Conservation (phyloP, 2,888 invertebrate species). For the Hypomecis punctinalis region DNA sequence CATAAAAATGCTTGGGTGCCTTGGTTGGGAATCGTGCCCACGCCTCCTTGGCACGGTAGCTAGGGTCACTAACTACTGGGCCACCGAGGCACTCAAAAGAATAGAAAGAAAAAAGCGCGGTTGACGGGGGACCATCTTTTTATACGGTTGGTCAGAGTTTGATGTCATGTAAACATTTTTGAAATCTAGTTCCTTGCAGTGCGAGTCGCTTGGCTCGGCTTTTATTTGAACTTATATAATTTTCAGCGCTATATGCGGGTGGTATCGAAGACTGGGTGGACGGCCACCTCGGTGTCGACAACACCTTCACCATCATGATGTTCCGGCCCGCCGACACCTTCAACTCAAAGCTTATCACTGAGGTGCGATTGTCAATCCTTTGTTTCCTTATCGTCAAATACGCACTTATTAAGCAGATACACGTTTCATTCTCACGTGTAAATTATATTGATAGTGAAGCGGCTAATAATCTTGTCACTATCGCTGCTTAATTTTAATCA, state of each 20-base stretch:
- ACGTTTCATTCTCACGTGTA: slow-evolving; percentile 6
- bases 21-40: too few relatives aligned
- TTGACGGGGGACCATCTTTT: too few relatives aligned
- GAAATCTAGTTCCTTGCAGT: too few relatives aligned
- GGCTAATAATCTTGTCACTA: not conserved
- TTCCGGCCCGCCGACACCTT: slow-evolving; percentile 68
- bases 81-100: too few relatives aligned
- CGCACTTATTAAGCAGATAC: slow-evolving; percentile 3
- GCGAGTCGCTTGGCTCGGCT: too few relatives aligned
- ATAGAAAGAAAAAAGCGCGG: too few relatives aligned
- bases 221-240: not conserved
- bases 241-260: slow-evolving; percentile 74
- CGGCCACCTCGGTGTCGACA: slow-evolving; percentile 76
- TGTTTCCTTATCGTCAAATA: slow-evolving; percentile 12
- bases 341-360: slow-evolving; percentile 62
- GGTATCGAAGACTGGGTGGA: slow-evolving; percentile 81
- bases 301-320: slow-evolving; percentile 77
- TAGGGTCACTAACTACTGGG: too few relatives aligned
- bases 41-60: too few relatives aligned
- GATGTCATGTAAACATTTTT: too few relatives aligned
- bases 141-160: too few relatives aligned
- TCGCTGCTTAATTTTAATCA: not conserved
- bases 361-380: slow-evolving; percentile 54
- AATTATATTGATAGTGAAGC: slow-evolving; percentile 7
- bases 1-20: too few relatives aligned